Percentiles rank a stretch among this genome's conserved stretches.
These are phyloP conservation scores for Porphyrio hochstetteri DNA, from an alignment of 2,113 vertebrate species.

Conservation along the genomic window DNA sequence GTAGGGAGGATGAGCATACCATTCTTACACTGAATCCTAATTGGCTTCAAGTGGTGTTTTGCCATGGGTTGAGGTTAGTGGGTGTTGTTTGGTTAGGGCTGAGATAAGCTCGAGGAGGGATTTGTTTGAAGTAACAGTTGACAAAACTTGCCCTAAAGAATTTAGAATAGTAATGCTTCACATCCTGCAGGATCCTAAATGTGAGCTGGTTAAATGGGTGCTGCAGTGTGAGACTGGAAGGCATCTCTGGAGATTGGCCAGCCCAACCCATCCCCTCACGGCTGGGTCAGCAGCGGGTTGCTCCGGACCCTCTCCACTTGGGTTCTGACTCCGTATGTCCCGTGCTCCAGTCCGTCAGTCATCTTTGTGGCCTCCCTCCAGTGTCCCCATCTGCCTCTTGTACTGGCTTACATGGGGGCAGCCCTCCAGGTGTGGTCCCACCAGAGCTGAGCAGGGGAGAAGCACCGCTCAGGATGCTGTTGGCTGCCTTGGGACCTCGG, in stretches of 20 bases:
- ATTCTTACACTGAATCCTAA: neutral
- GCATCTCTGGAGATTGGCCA: neutral
- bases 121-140: neutral
- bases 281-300: neutral
- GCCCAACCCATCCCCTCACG: rapidly evolving
- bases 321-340: neutral
- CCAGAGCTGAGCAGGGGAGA: neutral
- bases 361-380: neutral
- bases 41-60: neutral
- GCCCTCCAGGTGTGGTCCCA: neutral
- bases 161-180: neutral
- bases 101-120: neutral
- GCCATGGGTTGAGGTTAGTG: neutral
- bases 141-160: neutral
- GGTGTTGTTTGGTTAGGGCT: neutral
- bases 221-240: neutral
- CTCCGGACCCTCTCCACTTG: neutral
- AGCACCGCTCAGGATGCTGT: neutral
- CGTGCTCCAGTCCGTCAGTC: neutral
- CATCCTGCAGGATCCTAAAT: neutral
- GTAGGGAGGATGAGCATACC: neutral
- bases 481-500: neutral
- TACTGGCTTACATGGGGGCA: neutral
- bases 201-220: neutral
- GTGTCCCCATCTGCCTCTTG: neutral